These are phyloP conservation scores for Nowickia ferox DNA, from an alignment of 2,888 invertebrate species.

Conservation along the genomic window DNA sequence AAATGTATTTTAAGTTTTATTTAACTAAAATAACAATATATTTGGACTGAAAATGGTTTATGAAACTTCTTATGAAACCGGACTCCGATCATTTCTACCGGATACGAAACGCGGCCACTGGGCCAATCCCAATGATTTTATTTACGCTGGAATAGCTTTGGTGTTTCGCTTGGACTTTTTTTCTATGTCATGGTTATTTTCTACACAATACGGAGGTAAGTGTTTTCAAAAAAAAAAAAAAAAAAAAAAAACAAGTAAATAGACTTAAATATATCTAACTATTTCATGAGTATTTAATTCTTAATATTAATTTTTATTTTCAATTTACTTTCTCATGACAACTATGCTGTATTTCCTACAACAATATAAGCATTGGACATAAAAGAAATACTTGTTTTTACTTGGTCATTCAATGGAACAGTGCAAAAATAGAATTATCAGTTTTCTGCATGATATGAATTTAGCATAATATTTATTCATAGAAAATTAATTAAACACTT, in stretches of 20 bases:
- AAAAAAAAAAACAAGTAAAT: no score
- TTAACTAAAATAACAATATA: not conserved
- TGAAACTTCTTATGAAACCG: constrained; percentile 80
- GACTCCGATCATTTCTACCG: constrained; percentile 80
- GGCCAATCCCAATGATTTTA: constrained; percentile 89
- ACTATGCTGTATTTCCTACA: no score
- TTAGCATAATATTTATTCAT: no score
- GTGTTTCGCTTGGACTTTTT: constrained; percentile 92
- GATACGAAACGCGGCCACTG: constrained; percentile 86
- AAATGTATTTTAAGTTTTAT: constrained; percentile 8
- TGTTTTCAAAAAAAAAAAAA: no score
- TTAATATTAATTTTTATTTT: not conserved
- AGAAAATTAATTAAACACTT: no score
- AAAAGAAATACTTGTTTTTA: no score
- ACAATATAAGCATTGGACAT: no score
- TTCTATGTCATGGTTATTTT: constrained; percentile 85
- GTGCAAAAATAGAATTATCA: no score
- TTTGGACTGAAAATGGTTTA: constrained; percentile 76
- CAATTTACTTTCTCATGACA: not conserved
- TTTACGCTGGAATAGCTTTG: constrained; percentile 90
- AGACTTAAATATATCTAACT: no score
- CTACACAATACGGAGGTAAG: constrained; percentile 77
- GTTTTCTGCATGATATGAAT: no score
- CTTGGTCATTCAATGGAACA: no score
- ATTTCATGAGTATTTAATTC: no score